Evolutionary conservation across 1,140 invertebrate species (phyloP).

Genomic region (Chelonus insularis): DNA sequence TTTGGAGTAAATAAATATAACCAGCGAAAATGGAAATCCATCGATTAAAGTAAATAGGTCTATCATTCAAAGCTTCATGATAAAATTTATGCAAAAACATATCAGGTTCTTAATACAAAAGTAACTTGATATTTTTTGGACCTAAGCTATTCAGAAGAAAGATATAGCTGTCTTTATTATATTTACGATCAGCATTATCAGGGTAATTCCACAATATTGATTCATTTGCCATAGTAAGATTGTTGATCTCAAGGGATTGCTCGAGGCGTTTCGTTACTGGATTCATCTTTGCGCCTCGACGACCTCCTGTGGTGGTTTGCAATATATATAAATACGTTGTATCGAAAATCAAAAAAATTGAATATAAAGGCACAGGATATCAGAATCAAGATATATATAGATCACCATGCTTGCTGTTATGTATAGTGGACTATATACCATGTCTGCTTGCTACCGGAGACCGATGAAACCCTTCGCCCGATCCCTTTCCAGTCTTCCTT

Average conservation of each 20-base stretch:
- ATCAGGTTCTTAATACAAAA: not conserved
- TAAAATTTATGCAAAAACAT: too few relatives aligned
- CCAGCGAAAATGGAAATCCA: too few relatives aligned
- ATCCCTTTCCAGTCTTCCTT: conserved; percentile 12
- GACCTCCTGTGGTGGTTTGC: conserved; percentile 11
- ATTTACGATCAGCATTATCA: conserved; percentile 56
- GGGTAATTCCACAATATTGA: conserved; percentile 54
- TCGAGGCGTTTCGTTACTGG: not conserved
- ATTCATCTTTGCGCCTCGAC: conserved; percentile 18
- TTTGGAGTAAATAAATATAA: too few relatives aligned
- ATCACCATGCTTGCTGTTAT: not conserved
- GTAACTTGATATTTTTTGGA: conserved; percentile 15
- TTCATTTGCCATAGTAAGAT: conserved; percentile 36
- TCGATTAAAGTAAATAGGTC: too few relatives aligned
- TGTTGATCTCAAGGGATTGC: not conserved
- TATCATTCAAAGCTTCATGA: too few relatives aligned
- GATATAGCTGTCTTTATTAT: conserved; percentile 50
- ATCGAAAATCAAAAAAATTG: not conserved
- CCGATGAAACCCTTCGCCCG: not conserved
- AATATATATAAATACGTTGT: not conserved
- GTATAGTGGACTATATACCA: conserved; percentile 3
- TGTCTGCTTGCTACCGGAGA: not conserved
- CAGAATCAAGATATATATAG: conserved; percentile 12
- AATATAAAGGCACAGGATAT: not conserved
- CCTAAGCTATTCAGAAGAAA: conserved; percentile 3